Evolutionary conservation across 2,113 vertebrate genomes (phyloP).

Genomic region (Zapornia atra): DNA sequence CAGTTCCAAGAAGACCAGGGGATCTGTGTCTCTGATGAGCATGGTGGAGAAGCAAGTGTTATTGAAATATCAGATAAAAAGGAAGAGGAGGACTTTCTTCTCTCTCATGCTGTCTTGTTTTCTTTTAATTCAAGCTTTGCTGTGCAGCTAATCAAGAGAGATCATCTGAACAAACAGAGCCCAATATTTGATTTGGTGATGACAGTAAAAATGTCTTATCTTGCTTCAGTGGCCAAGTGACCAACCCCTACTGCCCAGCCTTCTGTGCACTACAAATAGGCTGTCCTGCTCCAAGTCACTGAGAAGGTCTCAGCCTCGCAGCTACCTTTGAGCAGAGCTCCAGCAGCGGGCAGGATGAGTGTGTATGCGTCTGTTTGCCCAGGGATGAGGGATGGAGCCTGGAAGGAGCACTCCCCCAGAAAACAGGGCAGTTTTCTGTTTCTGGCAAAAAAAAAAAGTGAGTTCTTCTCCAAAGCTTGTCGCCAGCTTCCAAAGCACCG

Average conservation of each 20-base stretch:
- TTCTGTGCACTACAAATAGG: not conserved
- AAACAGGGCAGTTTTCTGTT: not conserved
- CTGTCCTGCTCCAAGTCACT: not conserved
- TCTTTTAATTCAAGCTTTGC: not conserved
- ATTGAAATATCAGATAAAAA: not conserved
- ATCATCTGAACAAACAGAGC: constrained; percentile 5
- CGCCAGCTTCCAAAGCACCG: not conserved
- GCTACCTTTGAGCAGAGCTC: not conserved
- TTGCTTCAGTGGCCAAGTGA: not conserved
- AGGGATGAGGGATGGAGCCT: not conserved
- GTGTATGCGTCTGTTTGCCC: not conserved
- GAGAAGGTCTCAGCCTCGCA: not conserved
- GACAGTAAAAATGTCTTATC: not conserved
- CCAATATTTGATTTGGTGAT: not conserved
- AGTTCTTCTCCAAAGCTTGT: constrained; percentile 17
- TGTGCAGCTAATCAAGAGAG: not conserved
- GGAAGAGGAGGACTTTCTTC: not conserved
- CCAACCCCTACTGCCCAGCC: constrained; percentile 7
- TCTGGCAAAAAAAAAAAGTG: constrained; percentile 12
- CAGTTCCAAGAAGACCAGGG: not conserved
- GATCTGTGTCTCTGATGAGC: not conserved
- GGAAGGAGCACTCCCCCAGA: not conserved
- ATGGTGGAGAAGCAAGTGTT: not conserved
- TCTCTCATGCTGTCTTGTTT: not conserved
- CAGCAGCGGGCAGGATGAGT: not conserved